Evolutionary conservation across 2,797 vertebrate species (phyloP), one percentile per base, ranked within the genome.

Genomic region (Sandelia bainsii): DNA sequence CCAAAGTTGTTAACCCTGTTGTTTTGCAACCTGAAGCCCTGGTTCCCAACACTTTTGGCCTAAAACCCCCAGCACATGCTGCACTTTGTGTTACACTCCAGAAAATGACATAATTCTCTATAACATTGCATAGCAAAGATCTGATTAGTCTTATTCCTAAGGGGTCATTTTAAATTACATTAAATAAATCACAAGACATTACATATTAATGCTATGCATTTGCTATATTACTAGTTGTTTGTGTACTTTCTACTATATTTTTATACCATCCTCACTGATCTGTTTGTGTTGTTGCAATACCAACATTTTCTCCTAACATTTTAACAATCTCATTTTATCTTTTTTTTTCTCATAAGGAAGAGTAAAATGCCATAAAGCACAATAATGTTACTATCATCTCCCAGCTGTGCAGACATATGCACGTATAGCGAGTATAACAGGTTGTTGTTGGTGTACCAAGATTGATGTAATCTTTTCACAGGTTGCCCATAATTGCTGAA

Each of bases 381-480:
- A 62, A 23, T 42, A 8, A 52, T 25, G 16, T 42, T 32, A 39
- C 8, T 9, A 25, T 40, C 16, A 42, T 54, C 11, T 51, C 9
- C 1, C 4, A 29, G 4, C 13, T 37, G 39, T 14, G 17, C 42
- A 2, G 16, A 53, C 40, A 16, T n/a, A n/a, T 1, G 44, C 17
- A 45, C 8, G 37, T 11, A 0, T 2, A 4, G 12, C 19, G 7
- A 52, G 39, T 46, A 51, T 20, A 64, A 52, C 67, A 37, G 40
- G 39, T 44, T 64, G 59, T 72, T 52, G 44, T 69, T 59, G 34
- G 57, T 60, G 39, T 44, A 13, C 29, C 4, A 37, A 46, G 53
- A 82, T 62, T 69, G 68, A 72, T 72, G n/a, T 17, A 9, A 13
- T 42, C 42, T 22, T 12, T 14, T 8, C 45, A 14, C 65, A 42